Evolutionary conservation across 2,888 invertebrate genomes (phyloP), one percentile per base, ranked within the genome.

Genomic region (Candidula unifasciata): DNA sequence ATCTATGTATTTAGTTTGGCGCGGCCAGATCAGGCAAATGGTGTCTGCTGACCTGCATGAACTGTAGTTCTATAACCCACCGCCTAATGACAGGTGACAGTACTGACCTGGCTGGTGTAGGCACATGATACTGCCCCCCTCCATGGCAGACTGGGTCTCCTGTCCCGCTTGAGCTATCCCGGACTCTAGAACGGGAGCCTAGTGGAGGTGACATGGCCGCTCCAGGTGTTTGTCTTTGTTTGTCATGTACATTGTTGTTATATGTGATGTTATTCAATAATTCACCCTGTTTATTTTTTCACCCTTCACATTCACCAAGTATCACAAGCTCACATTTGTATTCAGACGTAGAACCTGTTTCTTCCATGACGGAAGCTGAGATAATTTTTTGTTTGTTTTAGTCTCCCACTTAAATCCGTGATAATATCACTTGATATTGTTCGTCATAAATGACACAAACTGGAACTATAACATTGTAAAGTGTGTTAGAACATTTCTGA

Each of bases 141-240:
- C 68, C 77, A 64, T 68, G 68, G 16, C 30, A 37, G 13, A 18
- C 54, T 30, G 66, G 68, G 76, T 77, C 76, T 83, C 82, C 82
- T 27, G 5, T 10, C 33, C 35, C 69, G 83, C 66, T 83, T 83
- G 83, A 10, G 83, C 83, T 77, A 68, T 77, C 77, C 82, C 76
- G 13, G 66, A 18, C 76, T 35, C 68, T 30, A 68, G 54, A 5
- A 1, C 13, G 69, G 82, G 82, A 74, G 76, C 74, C 33, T 30
- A 57, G 83, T 13, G 77, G 54, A 83, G 83, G 83, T 83, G 83
- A 37, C 66, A 82, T 6, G 44, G 21, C 74, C 66, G 74, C 76
- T 82, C 74, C 82, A 16, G 16, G 18, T 60, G 8, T 52, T 27
- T 18, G 18, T 37, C 8, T 13, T n/a, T 66, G 21, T 68, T 66